Base-by-base conservation (phyloP, 2,113 vertebrate genomes). In the Cynopterus brachyotis region DNA sequence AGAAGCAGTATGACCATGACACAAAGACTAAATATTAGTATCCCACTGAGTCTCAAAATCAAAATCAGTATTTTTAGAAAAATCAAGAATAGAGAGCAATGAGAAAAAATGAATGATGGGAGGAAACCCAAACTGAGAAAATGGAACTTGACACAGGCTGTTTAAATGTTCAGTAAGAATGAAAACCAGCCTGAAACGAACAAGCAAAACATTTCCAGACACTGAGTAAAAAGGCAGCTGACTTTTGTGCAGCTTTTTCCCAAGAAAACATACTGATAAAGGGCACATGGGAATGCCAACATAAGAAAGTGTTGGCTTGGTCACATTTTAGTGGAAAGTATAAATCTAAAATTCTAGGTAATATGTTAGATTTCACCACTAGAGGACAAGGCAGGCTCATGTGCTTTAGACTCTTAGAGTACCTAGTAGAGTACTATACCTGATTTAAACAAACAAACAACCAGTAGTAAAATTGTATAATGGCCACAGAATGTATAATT, bases 301-400 rank as follows among this genome's bases (percentile, higher is more conserved):
- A 10, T 13, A n/a, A 50, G 55, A n/a, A 53, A 64, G 10, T 5
- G 1, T 1, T 35, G 19, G 55, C 28, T 35, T 42, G 57, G 64
- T 45, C 26, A 11, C 28, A 50, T 81, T 50, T n/a, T 10, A 67
- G 50, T 40, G n/a, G 5, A 59, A 88, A 80, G 53, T 28, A 35
- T 12, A 91, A 59, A 70, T 84, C 20, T 95, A 78, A 90, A 95
- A 69, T 86, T 20, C 24, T 16, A 30, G 60, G 22, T 35, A 85
- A 40, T 0, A 50, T 42, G 24, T 50, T 60, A 30, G 84, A 59
- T 47, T 47, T 37, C 24, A 3, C 32, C 37, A 26, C 79, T 45
- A 84, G 67, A 66, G 57, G 69, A 76, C 57, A 76, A 90, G 37
- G 24, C 22, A 11, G 70, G 24, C 50, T 57, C 6, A 0, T 16